phyloP scores from a whole-genome alignment of 2,113 vertebrate genomes.

The Urocynchramus pylzowi region DNA sequence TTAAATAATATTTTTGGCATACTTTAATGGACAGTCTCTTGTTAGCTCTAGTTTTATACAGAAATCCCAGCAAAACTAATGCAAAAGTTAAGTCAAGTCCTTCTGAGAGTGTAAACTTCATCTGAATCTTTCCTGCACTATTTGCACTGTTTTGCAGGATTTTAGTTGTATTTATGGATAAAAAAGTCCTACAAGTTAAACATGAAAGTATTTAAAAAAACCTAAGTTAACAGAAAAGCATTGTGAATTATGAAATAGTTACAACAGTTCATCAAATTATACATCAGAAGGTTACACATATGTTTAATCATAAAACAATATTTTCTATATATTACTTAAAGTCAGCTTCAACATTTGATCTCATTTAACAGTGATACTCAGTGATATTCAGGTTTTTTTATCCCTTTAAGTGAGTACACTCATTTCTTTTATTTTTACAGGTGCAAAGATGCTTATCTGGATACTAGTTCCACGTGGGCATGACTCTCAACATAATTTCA shows the following conservation, averaged over 20 bases:
- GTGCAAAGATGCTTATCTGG: slow-evolving; percentile 46
- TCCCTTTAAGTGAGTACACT: slow-evolving; percentile 32
- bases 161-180: background rate
- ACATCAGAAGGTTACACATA: slow-evolving; percentile 48
- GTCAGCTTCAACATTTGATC: slow-evolving; percentile 23
- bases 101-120: background rate
- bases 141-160: background rate
- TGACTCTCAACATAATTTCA: background rate
- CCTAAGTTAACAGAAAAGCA: slow-evolving; percentile 30
- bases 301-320: slow-evolving; percentile 35
- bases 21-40: background rate
- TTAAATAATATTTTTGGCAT: background rate
- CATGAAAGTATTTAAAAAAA: slow-evolving; percentile 33
- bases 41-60: background rate
- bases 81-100: background rate
- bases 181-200: background rate
- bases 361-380: slow-evolving; percentile 26
- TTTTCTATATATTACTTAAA: slow-evolving; percentile 54
- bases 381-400: slow-evolving; percentile 33
- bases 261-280: slow-evolving; percentile 29
- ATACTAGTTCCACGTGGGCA: background rate
- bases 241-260: slow-evolving; percentile 18
- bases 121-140: background rate
- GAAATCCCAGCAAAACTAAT: background rate
- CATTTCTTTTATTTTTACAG: slow-evolving; percentile 36